Base-by-base conservation (phyloP, 2,113 vertebrate species). In the Neotragus pygmaeus region DNA sequence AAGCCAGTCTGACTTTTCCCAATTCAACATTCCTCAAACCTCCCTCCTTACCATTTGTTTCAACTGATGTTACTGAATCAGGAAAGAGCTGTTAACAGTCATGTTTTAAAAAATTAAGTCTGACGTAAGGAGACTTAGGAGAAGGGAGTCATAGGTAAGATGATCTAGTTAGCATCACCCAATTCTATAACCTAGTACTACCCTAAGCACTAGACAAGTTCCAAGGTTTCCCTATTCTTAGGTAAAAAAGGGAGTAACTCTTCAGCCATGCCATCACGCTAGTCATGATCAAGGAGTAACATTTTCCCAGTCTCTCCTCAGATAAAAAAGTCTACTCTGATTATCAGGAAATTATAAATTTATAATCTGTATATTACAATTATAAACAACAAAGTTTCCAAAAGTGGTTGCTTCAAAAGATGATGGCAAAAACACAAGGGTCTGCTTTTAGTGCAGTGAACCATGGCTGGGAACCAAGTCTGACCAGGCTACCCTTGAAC, bases 391-490 rank as follows among this genome's bases (percentile, higher is more conserved):
- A 21, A 60, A 77, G 25, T 16, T 70, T 36, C 70, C 33, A 81
- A 85, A 2, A 90, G 30, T 27, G 30, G 92, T 57, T 49, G 19
- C 88, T 94, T 94, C 88, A 97, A 92, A 97, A 86, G 51, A 94
- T 33, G 49, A 73, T 12, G 5, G 21, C 3, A 94, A 57, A 88
- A 92, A 95, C 23, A 49, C 55, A 91, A 95, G 43, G 15, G 36
- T 80, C 1, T 82, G 82, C 73, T 95, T 80, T 91, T 36, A 96
- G 60, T 30, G 5, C 7, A 78, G 53, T 43, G 30, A 97, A 80
- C 75, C 11, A 64, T 1, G 77, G 19, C 9, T 92, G 45, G 51
- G 27, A 97, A 91, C 51, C 21, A 58, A 89, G 92, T 70, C 23
- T 75, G 30, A 78, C 55, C 51, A 7, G 77, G 8, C 45, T 88